Evolutionary conservation across 2,888 invertebrate species (phyloP), one percentile per base, ranked within the genome.

Genomic region (Thymelicus acteon): DNA sequence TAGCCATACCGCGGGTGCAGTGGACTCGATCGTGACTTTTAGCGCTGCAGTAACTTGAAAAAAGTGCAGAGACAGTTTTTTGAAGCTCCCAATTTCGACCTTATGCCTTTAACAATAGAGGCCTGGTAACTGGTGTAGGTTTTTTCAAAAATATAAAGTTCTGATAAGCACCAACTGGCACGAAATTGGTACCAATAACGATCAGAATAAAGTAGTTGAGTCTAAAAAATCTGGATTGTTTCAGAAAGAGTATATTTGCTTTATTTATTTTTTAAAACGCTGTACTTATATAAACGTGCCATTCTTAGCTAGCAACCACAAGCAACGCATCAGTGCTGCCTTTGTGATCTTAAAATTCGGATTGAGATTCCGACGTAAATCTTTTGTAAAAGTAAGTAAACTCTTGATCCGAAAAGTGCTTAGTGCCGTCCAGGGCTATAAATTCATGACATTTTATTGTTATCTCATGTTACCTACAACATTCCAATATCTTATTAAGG

Each of bases 11-110:
- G 60, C 37, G 65, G 60, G 71, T 60, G 71, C 60, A 71, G 60
- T 71, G 71, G 60, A 71, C 65, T 71, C 64, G 52, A 60, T 65
- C 60, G 60, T 71, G 70, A 71, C 71, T 70, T 70, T 65, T 70
- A 70, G 64, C 63, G 40, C 49, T 60, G 64, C 64, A 65, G 64
- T 70, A 70, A 64, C 60, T 64, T 70, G 48, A 49, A 70, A 65
- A 69, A 70, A 60, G 40, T 40, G n/a, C 48, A 69, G 40, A 24
- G 13, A 67, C 15, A 39, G 12, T 15, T 39, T 19, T 64, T 57
- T 37, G 15, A 37, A 48, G 5, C 19, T 8, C 12, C 2, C 0
- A 58, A 52, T 63, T 60, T 71, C 44, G 44, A 71, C 64, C 60
- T 37, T 60, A 54, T 37, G 24, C 15, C 13, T 12, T 15, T 31